These are phyloP conservation scores for Acanthacorydalis orientalis DNA, from an alignment of 2,888 invertebrate genomes.

Conservation along the genomic window DNA sequence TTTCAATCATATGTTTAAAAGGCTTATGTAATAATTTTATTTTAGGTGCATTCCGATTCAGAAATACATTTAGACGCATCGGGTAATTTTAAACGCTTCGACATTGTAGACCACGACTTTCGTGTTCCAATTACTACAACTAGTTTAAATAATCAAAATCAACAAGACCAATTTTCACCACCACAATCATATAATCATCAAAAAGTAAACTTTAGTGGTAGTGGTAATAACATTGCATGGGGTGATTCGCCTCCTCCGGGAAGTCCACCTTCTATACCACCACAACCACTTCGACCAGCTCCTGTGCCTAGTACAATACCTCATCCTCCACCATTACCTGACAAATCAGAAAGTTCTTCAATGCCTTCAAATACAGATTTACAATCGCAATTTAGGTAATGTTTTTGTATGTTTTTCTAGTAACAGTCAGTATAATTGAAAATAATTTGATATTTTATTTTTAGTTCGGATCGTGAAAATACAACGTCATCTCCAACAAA, in stretches of 20 bases:
- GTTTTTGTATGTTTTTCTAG: too few relatives aligned
- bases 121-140: constrained; percentile 29
- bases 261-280: constrained; percentile 31
- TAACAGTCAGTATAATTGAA: too few relatives aligned
- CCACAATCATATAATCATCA: too few relatives aligned
- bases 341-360: neutral
- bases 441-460: too few relatives aligned
- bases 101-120: constrained; percentile 40
- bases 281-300: constrained; percentile 46
- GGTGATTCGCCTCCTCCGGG: constrained; percentile 4
- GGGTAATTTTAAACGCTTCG: constrained; percentile 47
- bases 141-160: constrained; percentile 15
- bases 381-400: too few relatives aligned
- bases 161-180: too few relatives aligned
- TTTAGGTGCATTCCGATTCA: constrained; percentile 44
- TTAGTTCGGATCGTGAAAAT: too few relatives aligned
- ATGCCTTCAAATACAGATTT: too few relatives aligned
- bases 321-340: neutral
- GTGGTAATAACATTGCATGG: constrained; percentile 14
- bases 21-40: constrained; percentile 4
- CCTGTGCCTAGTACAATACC: constrained; percentile 20
- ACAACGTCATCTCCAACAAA: neutral
- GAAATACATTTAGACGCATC: constrained; percentile 41
- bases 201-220: too few relatives aligned
- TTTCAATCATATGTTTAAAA: too few relatives aligned